phyloP scores from a whole-genome alignment of 2,888 invertebrate genomes.

The Trissolcus brochymenae region DNA sequence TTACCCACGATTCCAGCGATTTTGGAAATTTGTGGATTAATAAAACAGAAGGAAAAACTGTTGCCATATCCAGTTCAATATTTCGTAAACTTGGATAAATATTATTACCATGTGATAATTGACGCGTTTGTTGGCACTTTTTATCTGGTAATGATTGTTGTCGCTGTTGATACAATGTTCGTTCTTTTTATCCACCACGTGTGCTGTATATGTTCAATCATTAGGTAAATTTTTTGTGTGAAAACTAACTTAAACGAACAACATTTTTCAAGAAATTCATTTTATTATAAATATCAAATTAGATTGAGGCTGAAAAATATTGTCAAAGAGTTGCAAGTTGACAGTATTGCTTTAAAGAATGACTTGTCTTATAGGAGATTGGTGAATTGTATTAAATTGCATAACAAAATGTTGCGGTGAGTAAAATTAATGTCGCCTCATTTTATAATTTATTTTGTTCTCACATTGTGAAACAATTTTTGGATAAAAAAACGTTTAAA shows the following conservation, averaged over 20 bases:
- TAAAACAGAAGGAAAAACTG: constrained; percentile 32
- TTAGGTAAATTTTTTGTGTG: constrained; percentile 29
- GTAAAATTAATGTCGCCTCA: background rate
- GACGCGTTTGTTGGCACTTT: constrained; percentile 43
- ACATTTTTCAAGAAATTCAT: background rate
- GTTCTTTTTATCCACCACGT: constrained; percentile 38
- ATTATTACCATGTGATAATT: constrained; percentile 42
- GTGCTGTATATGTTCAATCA: constrained; percentile 35
- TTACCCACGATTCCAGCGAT: constrained; percentile 48
- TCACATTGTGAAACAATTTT: background rate
- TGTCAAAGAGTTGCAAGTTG: constrained; percentile 1
- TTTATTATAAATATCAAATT: background rate
- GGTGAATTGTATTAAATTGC: constrained; percentile 23
- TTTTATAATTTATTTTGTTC: background rate
- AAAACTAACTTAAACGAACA: background rate
- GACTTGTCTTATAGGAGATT: constrained; percentile 26
- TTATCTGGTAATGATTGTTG: constrained; percentile 38
- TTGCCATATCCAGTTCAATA: constrained; percentile 52
- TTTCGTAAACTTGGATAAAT: constrained; percentile 44
- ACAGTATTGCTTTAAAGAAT: background rate
- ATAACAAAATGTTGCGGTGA: constrained; percentile 29
- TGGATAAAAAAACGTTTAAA: background rate
- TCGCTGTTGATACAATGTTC: constrained; percentile 37
- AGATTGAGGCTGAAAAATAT: constrained; percentile 10
- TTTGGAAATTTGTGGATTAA: constrained; percentile 27